phyloP scores from a whole-genome alignment of 2,888 invertebrate genomes.

The Zaprionus obscuricornis region DNA sequence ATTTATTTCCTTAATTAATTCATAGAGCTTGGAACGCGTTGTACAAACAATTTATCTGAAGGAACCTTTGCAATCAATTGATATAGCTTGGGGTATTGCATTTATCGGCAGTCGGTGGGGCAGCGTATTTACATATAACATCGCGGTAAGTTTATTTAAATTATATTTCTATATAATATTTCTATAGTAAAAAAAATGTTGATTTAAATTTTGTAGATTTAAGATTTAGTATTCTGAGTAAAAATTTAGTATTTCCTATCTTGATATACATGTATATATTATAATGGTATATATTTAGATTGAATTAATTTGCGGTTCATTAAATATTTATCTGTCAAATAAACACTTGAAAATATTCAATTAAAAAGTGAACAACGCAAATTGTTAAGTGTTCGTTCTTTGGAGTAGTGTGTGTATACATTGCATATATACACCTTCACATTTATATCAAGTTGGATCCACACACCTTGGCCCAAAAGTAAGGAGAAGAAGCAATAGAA shows the following conservation, averaged over 20 bases:
- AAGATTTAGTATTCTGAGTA: too few species aligned
- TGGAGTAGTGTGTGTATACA: slow-evolving; percentile 8
- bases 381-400: too few species aligned
- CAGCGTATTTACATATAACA: slow-evolving; percentile 88
- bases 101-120: slow-evolving; percentile 90
- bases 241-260: too few species aligned
- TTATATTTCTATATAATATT: too few species aligned
- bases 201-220: too few species aligned
- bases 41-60: slow-evolving; percentile 78
- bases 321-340: slow-evolving; percentile 72
- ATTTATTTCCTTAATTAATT: neutral
- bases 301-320: slow-evolving; percentile 65
- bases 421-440: slow-evolving; percentile 17
- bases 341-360: slow-evolving; percentile 73
- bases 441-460: slow-evolving; percentile 24
- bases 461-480: slow-evolving; percentile 46
- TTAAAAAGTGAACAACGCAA: slow-evolving; percentile 63
- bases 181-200: too few species aligned
- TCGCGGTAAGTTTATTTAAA: slow-evolving; percentile 85
- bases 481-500: slow-evolving; percentile 7
- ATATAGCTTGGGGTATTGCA: slow-evolving; percentile 88
- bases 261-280: too few species aligned
- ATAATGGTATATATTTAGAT: too few species aligned
- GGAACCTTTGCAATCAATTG: slow-evolving; percentile 89
- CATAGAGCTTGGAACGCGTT: slow-evolving; percentile 79